A percentile compares a stretch with the other conserved stretches of the same genome.
phyloP scores from a whole-genome alignment of 1,140 invertebrate genomes.

The roundworm (Caenorhabditis elegans) region WBcel235 BX284602.5:8267001-8267500 shows the following conservation, averaged over 20 bases:
- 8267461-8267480: constrained; percentile 50
- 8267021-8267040: constrained; percentile 82
- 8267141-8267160: constrained; percentile 76
- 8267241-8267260: neutral
- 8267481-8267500: constrained; percentile 44
- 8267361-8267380: neutral
- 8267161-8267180: constrained; percentile 84
- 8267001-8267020: constrained; percentile 81
- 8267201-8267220: constrained; percentile 52
- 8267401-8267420: constrained; percentile 54
- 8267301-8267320: constrained; percentile 50
- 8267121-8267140: constrained; percentile 85
- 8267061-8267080: constrained; percentile 79
- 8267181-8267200: constrained; percentile 75
- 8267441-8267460: constrained; percentile 52
- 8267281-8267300: neutral
- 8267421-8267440: constrained; percentile 31
- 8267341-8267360: neutral
- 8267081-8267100: constrained; percentile 78
- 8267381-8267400: constrained; percentile 40
- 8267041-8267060: constrained; percentile 78
- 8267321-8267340: constrained; percentile 55
- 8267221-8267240: constrained; percentile 56
- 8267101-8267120: constrained; percentile 92
- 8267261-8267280: neutral